phyloP scores from a whole-genome alignment of 2,797 vertebrate genomes.

The Spinibarbus caldwelli region DNA sequence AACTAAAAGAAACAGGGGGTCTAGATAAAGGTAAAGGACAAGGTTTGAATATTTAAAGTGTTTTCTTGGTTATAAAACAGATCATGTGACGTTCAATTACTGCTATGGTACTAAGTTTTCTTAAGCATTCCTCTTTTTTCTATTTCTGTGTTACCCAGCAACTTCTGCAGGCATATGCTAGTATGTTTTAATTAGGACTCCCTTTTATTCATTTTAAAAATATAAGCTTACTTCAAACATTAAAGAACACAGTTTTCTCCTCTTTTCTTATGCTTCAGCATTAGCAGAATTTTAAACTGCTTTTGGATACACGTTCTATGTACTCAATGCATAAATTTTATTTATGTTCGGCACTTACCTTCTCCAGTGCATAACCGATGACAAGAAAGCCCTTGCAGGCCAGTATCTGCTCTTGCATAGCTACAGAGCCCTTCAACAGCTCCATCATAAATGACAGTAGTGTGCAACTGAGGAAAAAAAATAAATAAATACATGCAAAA shows the following conservation, averaged over 20 bases:
- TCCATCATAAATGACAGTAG: conserved; percentile 97
- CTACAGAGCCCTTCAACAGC: conserved; percentile 94
- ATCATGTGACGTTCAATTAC: not conserved
- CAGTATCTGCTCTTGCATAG: conserved; percentile 99
- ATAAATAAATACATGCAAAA: conserved; percentile 16
- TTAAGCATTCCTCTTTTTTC: not conserved
- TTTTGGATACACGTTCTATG: not conserved
- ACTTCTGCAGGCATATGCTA: not conserved
- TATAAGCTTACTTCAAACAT: not conserved
- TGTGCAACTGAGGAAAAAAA: conserved; percentile 85
- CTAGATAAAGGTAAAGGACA: not conserved
- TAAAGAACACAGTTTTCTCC: not conserved
- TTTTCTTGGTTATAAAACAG: not conserved
- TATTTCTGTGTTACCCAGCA: not conserved
- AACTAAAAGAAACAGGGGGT: not conserved
- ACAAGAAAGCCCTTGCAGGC: conserved; percentile 98
- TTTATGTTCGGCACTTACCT: conserved; percentile 79
- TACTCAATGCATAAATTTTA: too few relatives aligned
- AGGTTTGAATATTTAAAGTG: conserved; percentile 29
- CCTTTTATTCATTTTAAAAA: not conserved
- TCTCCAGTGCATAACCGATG: conserved; percentile 95
- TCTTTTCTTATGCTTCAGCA: not conserved
- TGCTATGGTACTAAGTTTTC: too few relatives aligned
- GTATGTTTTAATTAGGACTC: not conserved
- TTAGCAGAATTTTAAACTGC: not conserved